phyloP scores from a whole-genome alignment of 2,113 vertebrate species.

The Bolborhynchus lineola region DNA sequence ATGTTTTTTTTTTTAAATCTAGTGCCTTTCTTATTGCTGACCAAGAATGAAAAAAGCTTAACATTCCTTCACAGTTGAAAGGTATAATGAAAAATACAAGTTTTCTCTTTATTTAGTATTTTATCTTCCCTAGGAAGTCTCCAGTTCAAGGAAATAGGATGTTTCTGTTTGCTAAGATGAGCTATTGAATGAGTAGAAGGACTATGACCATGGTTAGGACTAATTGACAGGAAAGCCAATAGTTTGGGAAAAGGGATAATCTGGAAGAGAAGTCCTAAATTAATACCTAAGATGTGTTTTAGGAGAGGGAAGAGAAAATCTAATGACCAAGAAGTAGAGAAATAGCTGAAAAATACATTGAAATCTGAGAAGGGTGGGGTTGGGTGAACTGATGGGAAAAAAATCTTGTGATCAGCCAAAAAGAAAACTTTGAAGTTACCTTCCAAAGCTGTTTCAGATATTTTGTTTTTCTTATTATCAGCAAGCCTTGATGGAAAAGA shows the following conservation, averaged over 20 bases:
- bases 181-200: not conserved
- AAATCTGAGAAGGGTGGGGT: not conserved
- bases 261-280: not conserved
- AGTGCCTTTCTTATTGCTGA: not conserved
- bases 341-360: not conserved
- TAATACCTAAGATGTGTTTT: not conserved
- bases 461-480: slow-evolving; percentile 16
- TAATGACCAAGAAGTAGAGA: not conserved
- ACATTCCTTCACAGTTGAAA: not conserved
- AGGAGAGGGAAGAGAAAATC: not conserved
- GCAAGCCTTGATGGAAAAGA: not conserved
- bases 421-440: slow-evolving; percentile 18
- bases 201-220: not conserved
- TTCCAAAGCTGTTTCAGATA: slow-evolving; percentile 20
- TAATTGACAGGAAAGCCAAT: not conserved
- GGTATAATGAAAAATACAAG: not conserved
- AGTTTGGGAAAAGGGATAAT: not conserved
- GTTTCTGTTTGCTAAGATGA: not conserved
- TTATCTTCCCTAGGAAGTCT: not conserved
- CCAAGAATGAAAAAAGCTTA: not conserved
- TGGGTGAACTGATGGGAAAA: not conserved
- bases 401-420: not conserved
- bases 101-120: not conserved
- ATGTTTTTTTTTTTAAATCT: not conserved
- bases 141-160: not conserved